Evolutionary conservation across 2,113 vertebrate species (phyloP).

Genomic region (Otis tarda): DNA sequence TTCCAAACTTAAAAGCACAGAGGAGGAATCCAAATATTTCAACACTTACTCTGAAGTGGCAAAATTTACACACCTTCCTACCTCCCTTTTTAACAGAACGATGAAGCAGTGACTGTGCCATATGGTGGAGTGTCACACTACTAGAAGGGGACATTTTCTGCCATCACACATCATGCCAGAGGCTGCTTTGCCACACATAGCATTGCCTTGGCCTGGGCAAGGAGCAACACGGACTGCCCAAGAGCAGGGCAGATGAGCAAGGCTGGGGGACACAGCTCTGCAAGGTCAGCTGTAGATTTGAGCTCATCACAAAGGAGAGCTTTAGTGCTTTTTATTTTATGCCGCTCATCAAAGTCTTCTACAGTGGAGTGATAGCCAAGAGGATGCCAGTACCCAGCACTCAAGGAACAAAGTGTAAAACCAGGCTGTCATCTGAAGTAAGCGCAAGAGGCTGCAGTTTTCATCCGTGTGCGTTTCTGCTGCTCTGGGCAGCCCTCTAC

Average conservation of each 20-base stretch:
- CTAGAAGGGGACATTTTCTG: not conserved
- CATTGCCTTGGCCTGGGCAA: not conserved
- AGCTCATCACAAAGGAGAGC: not conserved
- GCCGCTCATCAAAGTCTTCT: not conserved
- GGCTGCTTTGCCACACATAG: not conserved
- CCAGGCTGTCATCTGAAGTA: not conserved
- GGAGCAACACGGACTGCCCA: fast-evolving
- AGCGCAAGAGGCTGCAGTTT: not conserved
- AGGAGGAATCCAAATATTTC: not conserved
- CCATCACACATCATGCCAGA: not conserved
- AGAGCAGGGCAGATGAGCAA: not conserved
- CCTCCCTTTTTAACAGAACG: not conserved
- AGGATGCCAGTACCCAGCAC: not conserved
- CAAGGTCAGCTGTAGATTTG: not conserved
- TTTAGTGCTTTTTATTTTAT: not conserved
- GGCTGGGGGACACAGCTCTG: not conserved
- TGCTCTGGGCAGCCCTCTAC: not conserved
- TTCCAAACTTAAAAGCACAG: not conserved
- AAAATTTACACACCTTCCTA: not conserved
- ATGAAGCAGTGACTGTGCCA: not conserved
- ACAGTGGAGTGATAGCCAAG: not conserved
- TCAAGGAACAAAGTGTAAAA: not conserved
- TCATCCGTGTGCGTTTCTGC: not conserved
- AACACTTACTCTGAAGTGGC: not conserved
- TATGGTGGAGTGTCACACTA: not conserved